Base-by-base conservation (phyloP, 2,888 invertebrate species). In the Hypena proboscidalis region DNA sequence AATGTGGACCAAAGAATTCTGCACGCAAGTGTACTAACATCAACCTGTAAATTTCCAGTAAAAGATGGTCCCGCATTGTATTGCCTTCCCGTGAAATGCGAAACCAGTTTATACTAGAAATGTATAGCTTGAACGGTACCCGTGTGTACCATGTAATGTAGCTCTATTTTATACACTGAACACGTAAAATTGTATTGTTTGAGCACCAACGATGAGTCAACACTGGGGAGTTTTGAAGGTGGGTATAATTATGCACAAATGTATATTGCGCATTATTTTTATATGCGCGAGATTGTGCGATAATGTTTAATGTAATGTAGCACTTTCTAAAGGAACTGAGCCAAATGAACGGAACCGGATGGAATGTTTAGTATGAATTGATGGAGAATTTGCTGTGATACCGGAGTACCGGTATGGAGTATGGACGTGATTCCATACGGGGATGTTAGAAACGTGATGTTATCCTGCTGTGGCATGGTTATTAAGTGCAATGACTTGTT, bases 271-370 rank as follows among this genome's bases (percentile, higher is more conserved):
- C 44, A 62, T 53, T 56, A 49, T 43, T 49, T 60, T 63, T 48
- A 48, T 57, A 35, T 50, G 34, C 13, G 9, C 40, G 14, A 31
- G n/a, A n/a, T n/a, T n/a, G n/a, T n/a, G n/a, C n/a, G n/a, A n/a
- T n/a, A n/a, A n/a, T 20, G 49, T 35, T 45, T 44, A 52, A 61
- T 63, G 54, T 64, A 41, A 47, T 52, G 29, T 27, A n/a, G 31
- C 47, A 69, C 75, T 76, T 76, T 76, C 75, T 71, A 72, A 69
- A 70, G 48, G 58, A 58, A 67, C 9, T n/a, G n/a, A n/a, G n/a
- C n/a, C n/a, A n/a, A n/a, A 51, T 44, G 48, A 43, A 61, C 67
- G 71, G 73, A 75, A 74, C 67, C 61, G 67, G 61, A 67, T 46
- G 56, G 39, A 41, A 32, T 48, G 27, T 49, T 43, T 34, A 36